Conservation (phyloP, 1,140 invertebrate genomes). For the Euura saliciscinereae region DNA sequence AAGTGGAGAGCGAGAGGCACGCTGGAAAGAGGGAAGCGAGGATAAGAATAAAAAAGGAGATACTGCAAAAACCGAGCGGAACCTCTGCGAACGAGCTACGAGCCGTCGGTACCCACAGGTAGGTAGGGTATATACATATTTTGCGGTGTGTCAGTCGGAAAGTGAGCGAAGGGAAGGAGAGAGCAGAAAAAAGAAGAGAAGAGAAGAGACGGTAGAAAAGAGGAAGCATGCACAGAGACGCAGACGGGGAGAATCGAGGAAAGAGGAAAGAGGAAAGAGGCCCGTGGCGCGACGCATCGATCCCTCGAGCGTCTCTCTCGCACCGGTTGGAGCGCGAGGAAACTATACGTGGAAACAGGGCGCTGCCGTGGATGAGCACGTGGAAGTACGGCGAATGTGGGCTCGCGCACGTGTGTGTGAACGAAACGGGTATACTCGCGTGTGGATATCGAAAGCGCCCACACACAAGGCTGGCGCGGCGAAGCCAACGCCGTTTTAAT, state of each 20-base stretch:
- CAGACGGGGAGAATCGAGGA: not conserved
- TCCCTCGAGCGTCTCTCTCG: constrained; percentile 30
- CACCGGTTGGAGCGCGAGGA: not conserved
- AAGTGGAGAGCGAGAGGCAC: not conserved
- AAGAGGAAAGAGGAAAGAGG: constrained; percentile 21
- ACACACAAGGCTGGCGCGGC: constrained; percentile 1
- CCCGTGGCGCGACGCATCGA: constrained; percentile 56
- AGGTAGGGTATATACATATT: constrained; percentile 7
- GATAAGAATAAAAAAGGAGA: no score
- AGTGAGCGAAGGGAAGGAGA: constrained; percentile 44
- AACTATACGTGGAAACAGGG: not conserved
- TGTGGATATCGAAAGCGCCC: no score
- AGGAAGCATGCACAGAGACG: not conserved
- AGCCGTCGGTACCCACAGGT: not conserved
- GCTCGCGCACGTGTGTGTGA: constrained; percentile 12
- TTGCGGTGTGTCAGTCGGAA: constrained; percentile 37
- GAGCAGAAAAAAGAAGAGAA: no score
- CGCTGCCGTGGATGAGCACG: not conserved
- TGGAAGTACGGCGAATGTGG: constrained; percentile 6
- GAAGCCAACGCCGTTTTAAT: constrained; percentile 51
- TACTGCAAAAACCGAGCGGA: no score
- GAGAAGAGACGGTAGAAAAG: not conserved
- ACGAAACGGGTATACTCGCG: not conserved
- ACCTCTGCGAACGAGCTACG: no score
- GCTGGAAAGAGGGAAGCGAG: not conserved